Evolutionary conservation across 1,140 invertebrate species (phyloP).

Genomic region (Papilio polytes): DNA sequence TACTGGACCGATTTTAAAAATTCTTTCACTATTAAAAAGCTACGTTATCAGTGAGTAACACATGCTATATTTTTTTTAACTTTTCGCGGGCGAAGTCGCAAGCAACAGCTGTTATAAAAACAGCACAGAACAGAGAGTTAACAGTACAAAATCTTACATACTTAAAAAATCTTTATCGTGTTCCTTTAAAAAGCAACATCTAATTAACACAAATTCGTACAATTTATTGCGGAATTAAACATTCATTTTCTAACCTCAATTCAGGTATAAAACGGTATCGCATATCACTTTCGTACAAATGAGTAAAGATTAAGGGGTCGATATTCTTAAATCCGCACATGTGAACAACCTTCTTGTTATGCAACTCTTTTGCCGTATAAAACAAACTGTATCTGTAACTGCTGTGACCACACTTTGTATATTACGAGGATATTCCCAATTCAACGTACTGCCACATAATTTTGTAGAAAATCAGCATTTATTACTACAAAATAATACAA

Average conservation of each 20-base stretch:
- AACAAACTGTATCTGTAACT: slow-evolving; percentile 43
- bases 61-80: too few species aligned
- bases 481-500: too few species aligned
- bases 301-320: slow-evolving; percentile 26
- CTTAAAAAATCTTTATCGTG: too few species aligned
- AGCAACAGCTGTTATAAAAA: too few species aligned
- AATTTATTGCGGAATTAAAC: not conserved
- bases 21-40: too few species aligned
- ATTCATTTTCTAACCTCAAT: slow-evolving; percentile 23
- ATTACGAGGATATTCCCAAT: not conserved
- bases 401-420: not conserved
- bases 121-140: too few species aligned
- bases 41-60: too few species aligned
- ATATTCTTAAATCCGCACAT: slow-evolving; percentile 36
- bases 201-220: not conserved
- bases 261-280: slow-evolving; percentile 8
- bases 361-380: slow-evolving; percentile 50
- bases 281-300: slow-evolving; percentile 19
- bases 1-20: too few species aligned
- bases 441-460: too few species aligned
- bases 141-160: too few species aligned
- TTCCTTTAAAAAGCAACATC: not conserved
- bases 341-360: slow-evolving; percentile 44
- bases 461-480: too few species aligned
- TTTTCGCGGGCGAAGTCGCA: too few species aligned